These are phyloP conservation scores for Eciton burchellii DNA, from an alignment of 1,140 invertebrate genomes.

Conservation along the genomic window DNA sequence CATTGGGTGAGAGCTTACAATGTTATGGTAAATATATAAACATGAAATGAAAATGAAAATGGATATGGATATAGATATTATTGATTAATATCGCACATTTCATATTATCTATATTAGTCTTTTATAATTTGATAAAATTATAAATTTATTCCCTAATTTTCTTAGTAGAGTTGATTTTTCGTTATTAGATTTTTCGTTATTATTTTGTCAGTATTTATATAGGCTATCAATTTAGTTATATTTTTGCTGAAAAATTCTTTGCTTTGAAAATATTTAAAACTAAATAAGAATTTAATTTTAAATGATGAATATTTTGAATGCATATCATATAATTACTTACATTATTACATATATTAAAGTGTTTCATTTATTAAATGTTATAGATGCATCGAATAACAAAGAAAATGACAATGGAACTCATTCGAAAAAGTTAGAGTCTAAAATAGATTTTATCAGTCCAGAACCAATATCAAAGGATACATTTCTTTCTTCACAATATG, in stretches of 20 bases:
- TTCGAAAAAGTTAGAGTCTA: constrained; percentile 65
- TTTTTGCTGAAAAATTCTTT: neutral
- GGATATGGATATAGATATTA: too few relatives aligned
- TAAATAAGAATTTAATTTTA: too few relatives aligned
- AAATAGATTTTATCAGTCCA: constrained; percentile 67
- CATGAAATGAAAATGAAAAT: too few relatives aligned
- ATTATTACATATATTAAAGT: constrained; percentile 8
- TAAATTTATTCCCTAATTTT: too few relatives aligned
- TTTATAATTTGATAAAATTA: too few relatives aligned
- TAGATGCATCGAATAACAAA: constrained; percentile 77
- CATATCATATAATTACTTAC: neutral
- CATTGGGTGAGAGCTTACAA: constrained; percentile 72
- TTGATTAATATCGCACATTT: too few relatives aligned
- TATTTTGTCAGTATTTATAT: too few relatives aligned
- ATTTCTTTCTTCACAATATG: constrained; percentile 84
- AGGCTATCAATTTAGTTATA: neutral
- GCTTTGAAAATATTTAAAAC: too few relatives aligned
- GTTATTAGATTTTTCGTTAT: too few relatives aligned
- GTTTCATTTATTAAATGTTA: constrained; percentile 50
- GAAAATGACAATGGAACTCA: constrained; percentile 65
- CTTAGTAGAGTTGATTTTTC: too few relatives aligned
- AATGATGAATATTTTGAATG: neutral
- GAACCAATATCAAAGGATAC: constrained; percentile 82
- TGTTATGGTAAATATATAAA: constrained; percentile 42
- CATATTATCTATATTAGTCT: too few relatives aligned